Percentiles rank a stretch among this genome's conserved stretches.
Evolutionary conservation across 1,140 invertebrate species (phyloP).

Genomic region (Calephelis nemesis): DNA sequence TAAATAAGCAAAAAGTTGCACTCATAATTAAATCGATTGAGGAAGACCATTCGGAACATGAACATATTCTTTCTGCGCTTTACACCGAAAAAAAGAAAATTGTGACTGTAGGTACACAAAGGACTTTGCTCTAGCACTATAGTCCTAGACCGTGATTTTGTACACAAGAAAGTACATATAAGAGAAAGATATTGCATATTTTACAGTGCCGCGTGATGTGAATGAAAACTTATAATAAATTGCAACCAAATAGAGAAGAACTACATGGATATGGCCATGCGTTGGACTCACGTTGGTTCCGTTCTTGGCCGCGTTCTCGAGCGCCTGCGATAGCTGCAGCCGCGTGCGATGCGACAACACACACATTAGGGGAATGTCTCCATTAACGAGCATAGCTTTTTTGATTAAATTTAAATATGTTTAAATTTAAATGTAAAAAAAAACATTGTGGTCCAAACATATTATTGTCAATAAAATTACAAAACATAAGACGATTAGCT

Average conservation of each 20-base stretch:
- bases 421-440: too few relatives aligned
- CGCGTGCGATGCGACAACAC: conserved; percentile 62
- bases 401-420: not conserved
- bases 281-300: conserved; percentile 69
- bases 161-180: not conserved
- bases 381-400: conserved; percentile 39
- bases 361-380: conserved; percentile 44
- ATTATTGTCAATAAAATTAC: too few relatives aligned
- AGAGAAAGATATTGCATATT: not conserved
- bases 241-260: conserved; percentile 41
- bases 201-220: conserved; percentile 7
- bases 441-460: too few relatives aligned
- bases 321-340: conserved; percentile 69
- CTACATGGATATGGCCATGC: conserved; percentile 50
- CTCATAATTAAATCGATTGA: too few relatives aligned
- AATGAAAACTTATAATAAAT: conserved; percentile 31
- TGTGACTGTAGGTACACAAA: too few relatives aligned
- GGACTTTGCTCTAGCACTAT: too few relatives aligned
- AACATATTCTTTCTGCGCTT: too few relatives aligned
- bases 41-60: too few relatives aligned
- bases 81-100: too few relatives aligned
- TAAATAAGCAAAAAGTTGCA: too few relatives aligned
- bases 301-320: conserved; percentile 68
- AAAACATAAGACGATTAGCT: too few relatives aligned
- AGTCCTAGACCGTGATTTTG: not conserved